Evolutionary conservation across 64 coral and sea anemone species (phyloP), one percentile per base, ranked within the genome.

Genomic region (Pachyseris speciosa): DNA sequence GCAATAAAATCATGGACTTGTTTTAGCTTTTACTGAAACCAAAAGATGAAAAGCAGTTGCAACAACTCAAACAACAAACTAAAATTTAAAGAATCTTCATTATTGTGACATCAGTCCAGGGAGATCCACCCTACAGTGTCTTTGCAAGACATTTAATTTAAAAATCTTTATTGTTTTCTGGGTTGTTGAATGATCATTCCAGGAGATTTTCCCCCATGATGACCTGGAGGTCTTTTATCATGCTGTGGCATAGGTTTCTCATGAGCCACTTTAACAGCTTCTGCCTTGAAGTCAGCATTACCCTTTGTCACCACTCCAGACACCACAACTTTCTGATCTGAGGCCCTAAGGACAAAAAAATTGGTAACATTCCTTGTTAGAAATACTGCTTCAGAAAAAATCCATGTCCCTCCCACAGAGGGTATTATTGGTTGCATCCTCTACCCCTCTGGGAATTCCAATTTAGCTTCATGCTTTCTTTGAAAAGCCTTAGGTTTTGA

Each of bases 201-300:
- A 71, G 55, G 32, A 8, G 60, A 16, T 36, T 84, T 93, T 0
- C 70, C 95, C 5, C 78, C 95, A 30, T 61, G n/a, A n/a, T n/a
- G 26, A 51, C 90, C 90, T 86, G 78, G 86, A 22, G 91, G 86
- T 67, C 95, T 75, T 72, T 97, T 97, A 9, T 93, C 86, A 80
- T 97, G 95, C 33, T 97, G 95, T 0, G 95, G 95, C 42, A 64
- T 28, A 39, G 95, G 95, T 42, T 97, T 97, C 34, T 93, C 91
- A 86, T 97, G 95, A 38, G 91, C 91, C 30, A 97, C 95, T 42
- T 94, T 97, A 20, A 90, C 43, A 90, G 95, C 95, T 5, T 77
- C 86, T 30, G 95, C 59, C 6, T 87, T 79, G 61, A 97, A 93
- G 33, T 97, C 95, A 72, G 95, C 86, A 87, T 97, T 93, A 32